These are phyloP conservation scores for Gymnothorax reevesii DNA, from an alignment of 2,797 vertebrate genomes.

Conservation along the genomic window DNA sequence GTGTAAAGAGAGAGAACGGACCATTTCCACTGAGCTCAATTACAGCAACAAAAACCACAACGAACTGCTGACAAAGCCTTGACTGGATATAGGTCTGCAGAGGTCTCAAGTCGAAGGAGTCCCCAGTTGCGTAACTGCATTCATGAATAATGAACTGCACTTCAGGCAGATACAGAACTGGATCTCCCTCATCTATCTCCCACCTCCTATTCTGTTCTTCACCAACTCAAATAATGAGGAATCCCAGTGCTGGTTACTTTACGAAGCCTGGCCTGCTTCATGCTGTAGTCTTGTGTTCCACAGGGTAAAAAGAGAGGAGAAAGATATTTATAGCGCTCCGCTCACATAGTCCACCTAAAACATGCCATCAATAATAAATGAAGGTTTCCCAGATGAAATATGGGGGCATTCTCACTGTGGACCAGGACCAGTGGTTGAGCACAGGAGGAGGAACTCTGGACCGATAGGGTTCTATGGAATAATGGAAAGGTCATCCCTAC, in stretches of 20 bases:
- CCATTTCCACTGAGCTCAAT: not conserved
- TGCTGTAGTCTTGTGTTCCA: slow-evolving; percentile 49
- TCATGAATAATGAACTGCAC: slow-evolving; percentile 52
- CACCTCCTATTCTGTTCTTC: slow-evolving; percentile 36
- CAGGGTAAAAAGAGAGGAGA: slow-evolving; percentile 56
- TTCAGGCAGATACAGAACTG: slow-evolving; percentile 23
- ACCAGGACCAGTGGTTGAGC: slow-evolving; percentile 24
- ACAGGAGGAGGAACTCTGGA: slow-evolving; percentile 16
- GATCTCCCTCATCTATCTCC: slow-evolving; percentile 14
- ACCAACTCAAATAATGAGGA: slow-evolving; percentile 59
- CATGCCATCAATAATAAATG: slow-evolving; percentile 68
- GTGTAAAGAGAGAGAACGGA: not conserved
- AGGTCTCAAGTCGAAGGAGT: slow-evolving; percentile 28
- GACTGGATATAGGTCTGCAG: slow-evolving; percentile 26
- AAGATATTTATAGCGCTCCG: slow-evolving; percentile 69
- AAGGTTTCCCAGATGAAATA: slow-evolving; percentile 54
- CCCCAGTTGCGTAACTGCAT: slow-evolving; percentile 37
- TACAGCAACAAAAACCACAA: slow-evolving; percentile 32
- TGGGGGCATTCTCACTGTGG: slow-evolving; percentile 50
- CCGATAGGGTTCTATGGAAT: slow-evolving; percentile 23
- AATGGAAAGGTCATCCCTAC: slow-evolving; percentile 7
- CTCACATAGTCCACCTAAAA: slow-evolving; percentile 64
- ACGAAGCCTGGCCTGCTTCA: slow-evolving; percentile 38
- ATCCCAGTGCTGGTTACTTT: slow-evolving; percentile 34
- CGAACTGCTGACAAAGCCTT: slow-evolving; percentile 46